These are phyloP conservation scores for Grantiella picta DNA, from an alignment of 2,113 vertebrate species.

Conservation along the genomic window DNA sequence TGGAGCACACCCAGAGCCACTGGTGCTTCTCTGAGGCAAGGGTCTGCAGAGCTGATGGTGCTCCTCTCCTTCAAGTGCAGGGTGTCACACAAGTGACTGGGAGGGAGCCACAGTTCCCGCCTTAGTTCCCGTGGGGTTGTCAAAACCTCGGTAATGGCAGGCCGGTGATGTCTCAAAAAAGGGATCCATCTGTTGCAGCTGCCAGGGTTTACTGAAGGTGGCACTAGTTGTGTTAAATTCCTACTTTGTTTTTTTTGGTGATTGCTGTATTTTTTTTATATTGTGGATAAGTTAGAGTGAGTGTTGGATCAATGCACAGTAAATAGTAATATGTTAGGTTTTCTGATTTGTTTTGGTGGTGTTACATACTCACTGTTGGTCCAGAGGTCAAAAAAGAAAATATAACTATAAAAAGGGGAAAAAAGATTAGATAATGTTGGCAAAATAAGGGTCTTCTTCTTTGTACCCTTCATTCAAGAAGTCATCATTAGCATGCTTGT, in stretches of 20 bases:
- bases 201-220: background rate
- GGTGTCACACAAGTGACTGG: accelerated
- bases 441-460: background rate
- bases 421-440: background rate
- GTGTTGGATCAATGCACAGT: background rate
- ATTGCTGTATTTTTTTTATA: background rate
- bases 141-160: accelerated
- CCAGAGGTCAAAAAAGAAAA: background rate
- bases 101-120: background rate
- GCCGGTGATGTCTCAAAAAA: background rate
- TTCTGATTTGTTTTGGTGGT: background rate
- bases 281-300: background rate
- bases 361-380: background rate
- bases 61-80: no score
- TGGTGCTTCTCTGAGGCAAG: background rate
- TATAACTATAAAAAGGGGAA: background rate
- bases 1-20: accelerated
- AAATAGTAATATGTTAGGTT: background rate
- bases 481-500: background rate
- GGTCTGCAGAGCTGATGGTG: background rate
- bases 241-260: background rate
- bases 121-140: background rate
- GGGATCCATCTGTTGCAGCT: background rate
- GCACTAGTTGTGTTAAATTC: background rate
- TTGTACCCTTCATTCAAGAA: background rate